Evolutionary conservation across 2,888 invertebrate genomes (phyloP), one percentile per base, ranked within the genome.

Genomic region (Sericinus montela): DNA sequence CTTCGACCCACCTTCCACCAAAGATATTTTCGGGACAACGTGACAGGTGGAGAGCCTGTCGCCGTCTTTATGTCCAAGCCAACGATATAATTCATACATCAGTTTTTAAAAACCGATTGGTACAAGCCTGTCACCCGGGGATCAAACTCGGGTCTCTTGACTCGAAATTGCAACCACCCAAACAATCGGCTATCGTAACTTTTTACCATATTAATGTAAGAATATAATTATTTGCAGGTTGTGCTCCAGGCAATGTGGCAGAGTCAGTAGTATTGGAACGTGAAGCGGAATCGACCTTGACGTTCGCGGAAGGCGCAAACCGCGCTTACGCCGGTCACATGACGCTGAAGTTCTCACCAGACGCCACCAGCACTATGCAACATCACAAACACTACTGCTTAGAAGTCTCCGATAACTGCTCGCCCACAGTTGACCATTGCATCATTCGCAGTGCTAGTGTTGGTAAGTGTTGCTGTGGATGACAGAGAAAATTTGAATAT

Each of bases 321-420:
- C 94, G 95, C 60, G 96, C 98, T 1, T 99, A 98, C 80, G 94
- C 98, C 30, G 98, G 98, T 15, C 97, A 98, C 83, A 91, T 97
- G 65, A 98, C 98, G 45, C 90, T 98, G 55, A 98, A 97, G 84
- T 98, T 98, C 83, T 95, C 96, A 0, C 98, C 98, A 0, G 97
- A 97, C 74, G 95, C 96, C 1, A 95, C 95, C 35, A 95, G 97
- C 57, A 95, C 95, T 5, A 97, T 97, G 67, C 97, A 98, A 56
- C 98, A 99, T 83, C 98, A 98, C 83, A 98, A 98, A 77, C 98
- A 99, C 80, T 99, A 98, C 82, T 98, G 98, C 71, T 91, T 99
- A 51, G 98, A 98, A 80, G 96, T 99, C 48, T 96, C 96, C 11
- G 99, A 98, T 80, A 98, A 98, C 86, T 98, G 98, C 78, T 96